Evolutionary conservation across 2,113 vertebrate species (phyloP).

Genomic region (Steatornis caripensis): DNA sequence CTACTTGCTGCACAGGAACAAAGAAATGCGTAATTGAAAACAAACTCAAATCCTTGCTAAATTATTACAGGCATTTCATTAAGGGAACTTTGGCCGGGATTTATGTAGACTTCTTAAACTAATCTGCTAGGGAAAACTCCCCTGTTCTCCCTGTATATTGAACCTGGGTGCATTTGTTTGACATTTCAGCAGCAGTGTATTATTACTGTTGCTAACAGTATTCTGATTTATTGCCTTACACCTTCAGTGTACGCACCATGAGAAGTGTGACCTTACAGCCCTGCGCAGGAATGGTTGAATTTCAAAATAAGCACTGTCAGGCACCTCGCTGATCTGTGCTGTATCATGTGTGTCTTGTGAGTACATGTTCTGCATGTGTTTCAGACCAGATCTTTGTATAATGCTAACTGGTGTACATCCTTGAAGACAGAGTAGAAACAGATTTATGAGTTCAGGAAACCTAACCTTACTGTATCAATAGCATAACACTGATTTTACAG

Average conservation of each 20-base stretch:
- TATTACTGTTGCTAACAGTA: background rate
- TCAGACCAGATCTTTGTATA: background rate
- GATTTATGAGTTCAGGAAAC: background rate
- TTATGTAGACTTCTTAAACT: background rate
- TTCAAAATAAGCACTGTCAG: background rate
- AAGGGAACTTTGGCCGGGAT: background rate
- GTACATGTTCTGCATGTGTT: background rate
- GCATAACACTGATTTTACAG: fast-evolving
- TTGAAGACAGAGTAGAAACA: background rate
- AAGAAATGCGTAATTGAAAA: background rate
- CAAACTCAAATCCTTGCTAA: background rate
- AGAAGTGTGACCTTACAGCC: background rate
- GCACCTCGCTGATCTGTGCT: background rate
- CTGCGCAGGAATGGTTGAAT: background rate
- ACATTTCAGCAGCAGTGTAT: background rate
- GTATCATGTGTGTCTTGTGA: background rate
- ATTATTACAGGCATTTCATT: background rate
- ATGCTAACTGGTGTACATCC: background rate
- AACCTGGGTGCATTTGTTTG: background rate
- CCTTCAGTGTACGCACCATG: background rate
- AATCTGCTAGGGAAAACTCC: background rate
- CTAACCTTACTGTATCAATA: background rate
- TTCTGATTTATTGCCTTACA: background rate
- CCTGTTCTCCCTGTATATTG: background rate
- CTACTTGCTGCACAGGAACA: background rate